phyloP scores from a whole-genome alignment of 2,113 vertebrate genomes.

The Cranoglanis bouderius region DNA sequence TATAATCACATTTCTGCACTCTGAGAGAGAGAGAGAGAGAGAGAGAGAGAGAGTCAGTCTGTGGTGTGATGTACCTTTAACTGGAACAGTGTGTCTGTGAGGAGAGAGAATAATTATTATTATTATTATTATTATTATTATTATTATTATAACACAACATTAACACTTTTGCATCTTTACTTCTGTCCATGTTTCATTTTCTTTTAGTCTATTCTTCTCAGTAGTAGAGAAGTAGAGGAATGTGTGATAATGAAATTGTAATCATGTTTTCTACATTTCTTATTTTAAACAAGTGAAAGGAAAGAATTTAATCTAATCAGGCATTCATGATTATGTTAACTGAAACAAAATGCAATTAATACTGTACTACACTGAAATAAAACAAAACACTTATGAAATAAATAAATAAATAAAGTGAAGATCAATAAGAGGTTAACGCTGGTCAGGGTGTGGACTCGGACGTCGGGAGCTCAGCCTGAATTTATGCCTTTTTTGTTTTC shows the following conservation, averaged over 20 bases:
- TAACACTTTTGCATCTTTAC: neutral
- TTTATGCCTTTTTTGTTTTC: no score
- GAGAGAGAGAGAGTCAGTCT: neutral
- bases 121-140: neutral
- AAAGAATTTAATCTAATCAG: neutral
- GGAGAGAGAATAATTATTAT: neutral
- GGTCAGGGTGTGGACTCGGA: no score
- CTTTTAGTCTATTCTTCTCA: neutral
- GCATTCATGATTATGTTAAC: no score
- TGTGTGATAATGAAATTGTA: no score
- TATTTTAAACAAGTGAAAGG: neutral
- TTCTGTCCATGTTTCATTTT: neutral
- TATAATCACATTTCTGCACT: neutral
- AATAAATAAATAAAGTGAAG: no score
- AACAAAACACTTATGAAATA: no score
- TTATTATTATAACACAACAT: neutral
- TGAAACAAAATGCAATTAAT: no score
- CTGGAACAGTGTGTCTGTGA: slow-evolving; percentile 73
- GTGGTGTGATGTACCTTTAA: slow-evolving; percentile 65
- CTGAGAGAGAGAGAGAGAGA: no score
- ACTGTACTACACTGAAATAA: no score
- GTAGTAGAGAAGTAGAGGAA: neutral
- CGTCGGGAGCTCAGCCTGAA: no score
- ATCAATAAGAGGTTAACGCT: no score
- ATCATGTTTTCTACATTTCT: neutral